These are phyloP conservation scores for Neosilurus mollespiculum DNA, from an alignment of 2,797 vertebrate species.

Conservation along the genomic window DNA sequence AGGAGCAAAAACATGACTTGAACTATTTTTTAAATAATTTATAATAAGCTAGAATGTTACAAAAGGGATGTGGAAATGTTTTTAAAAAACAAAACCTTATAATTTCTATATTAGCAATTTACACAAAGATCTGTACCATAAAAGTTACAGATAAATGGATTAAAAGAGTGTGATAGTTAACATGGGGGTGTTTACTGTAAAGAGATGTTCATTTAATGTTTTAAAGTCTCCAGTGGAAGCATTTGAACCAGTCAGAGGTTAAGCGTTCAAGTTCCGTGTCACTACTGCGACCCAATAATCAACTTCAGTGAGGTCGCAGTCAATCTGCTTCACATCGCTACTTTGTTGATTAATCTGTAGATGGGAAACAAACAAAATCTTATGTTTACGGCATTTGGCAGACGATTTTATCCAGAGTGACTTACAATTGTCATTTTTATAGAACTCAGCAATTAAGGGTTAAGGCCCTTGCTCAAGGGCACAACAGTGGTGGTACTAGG, in stretches of 20 bases:
- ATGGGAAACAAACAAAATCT: too few species aligned
- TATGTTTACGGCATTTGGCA: too few species aligned
- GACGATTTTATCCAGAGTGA: too few species aligned
- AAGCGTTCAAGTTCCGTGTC: too few species aligned
- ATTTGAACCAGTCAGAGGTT: too few species aligned
- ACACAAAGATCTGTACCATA: neutral
- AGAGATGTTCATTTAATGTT: neutral
- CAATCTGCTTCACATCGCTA: neutral
- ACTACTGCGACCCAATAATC: neutral
- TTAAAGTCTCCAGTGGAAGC: neutral
- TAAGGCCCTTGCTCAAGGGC: too few species aligned
- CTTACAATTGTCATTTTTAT: too few species aligned
- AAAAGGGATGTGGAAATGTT: neutral
- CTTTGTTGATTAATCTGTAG: neutral
- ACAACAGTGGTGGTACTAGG: too few species aligned
- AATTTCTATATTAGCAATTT: neutral
- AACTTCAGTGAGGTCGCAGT: neutral
- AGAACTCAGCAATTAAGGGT: too few species aligned
- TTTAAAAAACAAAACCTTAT: neutral
- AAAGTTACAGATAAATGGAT: neutral
- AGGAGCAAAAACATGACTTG: too few species aligned
- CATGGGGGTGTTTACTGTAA: neutral
- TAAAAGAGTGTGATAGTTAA: neutral
- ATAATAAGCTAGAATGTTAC: neutral
- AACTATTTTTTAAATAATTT: neutral